A percentile compares a stretch with the other conserved stretches of the same genome.
Evolutionary conservation across 1,140 invertebrate species (phyloP).

Genomic region (Zaprionus ghesquierei): DNA sequence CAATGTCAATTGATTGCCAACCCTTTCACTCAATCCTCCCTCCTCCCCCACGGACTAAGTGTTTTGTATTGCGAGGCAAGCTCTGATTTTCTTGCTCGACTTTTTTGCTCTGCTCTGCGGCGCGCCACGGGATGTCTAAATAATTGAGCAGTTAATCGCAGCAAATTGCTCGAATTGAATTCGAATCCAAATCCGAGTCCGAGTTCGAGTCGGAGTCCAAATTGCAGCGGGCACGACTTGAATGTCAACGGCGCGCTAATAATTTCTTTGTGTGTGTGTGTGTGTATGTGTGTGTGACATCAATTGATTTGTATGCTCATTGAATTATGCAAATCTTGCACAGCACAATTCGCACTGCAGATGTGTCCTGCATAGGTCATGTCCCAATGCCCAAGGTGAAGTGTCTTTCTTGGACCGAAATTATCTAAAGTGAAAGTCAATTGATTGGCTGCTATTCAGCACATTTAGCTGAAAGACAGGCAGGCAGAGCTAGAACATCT

Average conservation of each 20-base stretch:
- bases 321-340: conserved; percentile 73
- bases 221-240: conserved; percentile 6
- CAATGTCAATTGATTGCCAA: conserved; percentile 80
- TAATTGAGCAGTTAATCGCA: conserved; percentile 81
- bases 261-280: conserved; percentile 37
- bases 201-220: conserved; percentile 4
- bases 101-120: conserved; percentile 6
- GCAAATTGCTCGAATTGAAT: conserved; percentile 77
- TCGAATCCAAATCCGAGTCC: conserved; percentile 6
- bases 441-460: conserved; percentile 67
- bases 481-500: background rate
- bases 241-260: conserved; percentile 18
- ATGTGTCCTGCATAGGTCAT: conserved; percentile 35
- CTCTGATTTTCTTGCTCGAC: conserved; percentile 47
- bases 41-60: conserved; percentile 43
- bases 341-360: conserved; percentile 61
- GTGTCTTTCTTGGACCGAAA: conserved; percentile 32
- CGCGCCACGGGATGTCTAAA: conserved; percentile 69
- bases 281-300: conserved; percentile 34
- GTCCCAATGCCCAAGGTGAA: conserved; percentile 8
- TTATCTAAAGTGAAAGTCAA: conserved; percentile 63
- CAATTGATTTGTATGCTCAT: conserved; percentile 72
- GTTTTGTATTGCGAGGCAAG: conserved; percentile 60
- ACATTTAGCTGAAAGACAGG: conserved; percentile 24
- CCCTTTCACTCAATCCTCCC: conserved; percentile 38